Percentiles rank a stretch among this genome's conserved stretches.
Conservation (phyloP, 64 coral and sea anemone genomes). For the Dendrophyllia cribrosa region DNA sequence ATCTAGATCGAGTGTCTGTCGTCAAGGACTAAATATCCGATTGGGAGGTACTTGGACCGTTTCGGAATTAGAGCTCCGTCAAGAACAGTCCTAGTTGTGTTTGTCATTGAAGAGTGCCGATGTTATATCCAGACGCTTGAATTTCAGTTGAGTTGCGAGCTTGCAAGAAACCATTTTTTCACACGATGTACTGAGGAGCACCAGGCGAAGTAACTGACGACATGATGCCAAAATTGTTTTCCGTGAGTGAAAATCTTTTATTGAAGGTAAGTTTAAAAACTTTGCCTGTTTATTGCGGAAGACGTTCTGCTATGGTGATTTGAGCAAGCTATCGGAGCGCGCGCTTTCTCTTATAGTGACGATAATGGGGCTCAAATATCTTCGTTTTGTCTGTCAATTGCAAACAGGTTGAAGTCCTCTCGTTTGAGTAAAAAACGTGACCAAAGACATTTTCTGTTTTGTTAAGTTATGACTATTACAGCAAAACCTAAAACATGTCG, state of each 20-base stretch:
- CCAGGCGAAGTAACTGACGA: not conserved
- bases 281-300: not conserved
- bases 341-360: too few relatives aligned
- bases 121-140: not conserved
- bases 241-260: not conserved
- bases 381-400: too few relatives aligned
- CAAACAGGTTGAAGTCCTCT: too few relatives aligned
- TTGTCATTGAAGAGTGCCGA: not conserved
- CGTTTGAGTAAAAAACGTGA: too few relatives aligned
- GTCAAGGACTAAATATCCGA: not conserved
- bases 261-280: constrained; percentile 29
- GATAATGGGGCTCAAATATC: too few relatives aligned
- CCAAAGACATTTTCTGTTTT: too few relatives aligned
- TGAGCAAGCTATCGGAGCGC: too few relatives aligned
- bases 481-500: too few relatives aligned
- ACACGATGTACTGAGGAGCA: constrained; percentile 24
- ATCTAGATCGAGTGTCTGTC: constrained; percentile 8
- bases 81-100: not conserved
- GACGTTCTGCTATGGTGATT: too few relatives aligned
- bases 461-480: too few relatives aligned
- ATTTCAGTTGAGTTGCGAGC: not conserved
- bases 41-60: not conserved
- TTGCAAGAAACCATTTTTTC: not conserved
- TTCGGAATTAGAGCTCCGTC: not conserved
- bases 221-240: not conserved